These are phyloP conservation scores for Crocuta crocuta DNA, from an alignment of 2,113 vertebrate species.

Conservation along the genomic window DNA sequence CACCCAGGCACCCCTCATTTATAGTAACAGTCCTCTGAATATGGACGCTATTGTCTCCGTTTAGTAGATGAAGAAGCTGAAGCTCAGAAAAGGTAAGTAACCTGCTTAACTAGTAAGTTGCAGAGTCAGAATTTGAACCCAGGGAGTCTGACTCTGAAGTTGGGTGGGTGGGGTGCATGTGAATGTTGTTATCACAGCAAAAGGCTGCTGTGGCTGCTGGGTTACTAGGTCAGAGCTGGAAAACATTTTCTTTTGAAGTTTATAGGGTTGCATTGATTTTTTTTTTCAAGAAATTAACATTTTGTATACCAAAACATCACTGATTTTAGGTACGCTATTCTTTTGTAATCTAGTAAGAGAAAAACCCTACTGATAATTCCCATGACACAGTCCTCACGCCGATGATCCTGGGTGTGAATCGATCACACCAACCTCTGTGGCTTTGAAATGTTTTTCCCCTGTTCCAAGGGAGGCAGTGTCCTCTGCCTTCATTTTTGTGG, in stretches of 20 bases:
- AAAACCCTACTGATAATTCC: not conserved
- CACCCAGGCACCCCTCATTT: not conserved
- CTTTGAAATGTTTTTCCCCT: conserved; percentile 1
- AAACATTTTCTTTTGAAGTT: conserved; percentile 7
- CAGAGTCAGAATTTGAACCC: not conserved
- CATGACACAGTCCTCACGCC: fast-evolving
- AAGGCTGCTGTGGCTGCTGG: not conserved
- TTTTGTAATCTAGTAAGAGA: not conserved
- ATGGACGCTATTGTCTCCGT: not conserved
- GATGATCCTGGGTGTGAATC: not conserved
- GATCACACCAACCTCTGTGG: not conserved
- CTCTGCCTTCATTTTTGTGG: not conserved
- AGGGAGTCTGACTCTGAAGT: not conserved
- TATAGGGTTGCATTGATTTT: not conserved
- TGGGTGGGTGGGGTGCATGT: not conserved
- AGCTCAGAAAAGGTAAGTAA: not conserved
- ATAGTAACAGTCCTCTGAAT: not conserved
- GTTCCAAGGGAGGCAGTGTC: not conserved
- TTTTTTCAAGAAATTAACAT: conserved; percentile 18
- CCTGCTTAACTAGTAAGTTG: not conserved
- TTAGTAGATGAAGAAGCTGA: not conserved
- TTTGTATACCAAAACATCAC: conserved; percentile 1
- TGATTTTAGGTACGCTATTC: not conserved
- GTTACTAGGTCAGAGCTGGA: not conserved
- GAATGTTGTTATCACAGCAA: fast-evolving